Evolutionary conservation across 2,888 invertebrate genomes (phyloP).

Genomic region (Oscheius onirici): DNA sequence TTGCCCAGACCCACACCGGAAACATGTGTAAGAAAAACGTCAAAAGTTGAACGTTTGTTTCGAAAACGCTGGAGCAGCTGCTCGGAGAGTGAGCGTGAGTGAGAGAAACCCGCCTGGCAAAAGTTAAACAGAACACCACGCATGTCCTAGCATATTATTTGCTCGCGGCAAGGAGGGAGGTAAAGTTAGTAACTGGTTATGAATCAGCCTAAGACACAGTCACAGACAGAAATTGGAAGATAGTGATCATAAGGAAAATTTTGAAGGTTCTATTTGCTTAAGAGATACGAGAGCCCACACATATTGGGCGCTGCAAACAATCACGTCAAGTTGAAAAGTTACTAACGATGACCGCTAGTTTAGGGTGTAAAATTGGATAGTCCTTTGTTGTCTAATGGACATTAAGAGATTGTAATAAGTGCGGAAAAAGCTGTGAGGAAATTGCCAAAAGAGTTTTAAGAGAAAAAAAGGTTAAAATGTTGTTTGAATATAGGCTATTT

Average conservation of each 20-base stretch:
- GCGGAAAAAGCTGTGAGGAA: no score
- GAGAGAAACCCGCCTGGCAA: not conserved
- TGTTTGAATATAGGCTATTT: no score
- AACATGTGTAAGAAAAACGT: not conserved
- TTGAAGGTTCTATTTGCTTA: not conserved
- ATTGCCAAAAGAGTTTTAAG: no score
- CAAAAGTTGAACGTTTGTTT: not conserved
- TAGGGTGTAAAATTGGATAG: no score
- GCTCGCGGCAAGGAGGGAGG: not conserved
- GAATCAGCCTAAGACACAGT: not conserved
- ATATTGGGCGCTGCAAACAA: conserved; percentile 4
- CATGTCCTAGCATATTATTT: not conserved
- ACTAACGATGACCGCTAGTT: no score
- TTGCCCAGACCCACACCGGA: not conserved
- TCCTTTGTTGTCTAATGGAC: no score
- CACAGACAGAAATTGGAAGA: not conserved
- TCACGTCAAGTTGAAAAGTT: not conserved
- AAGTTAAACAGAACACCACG: conserved; percentile 11
- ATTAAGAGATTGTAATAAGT: no score
- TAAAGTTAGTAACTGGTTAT: not conserved
- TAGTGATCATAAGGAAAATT: not conserved
- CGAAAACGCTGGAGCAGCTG: not conserved
- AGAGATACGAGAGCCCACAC: conserved; percentile 11
- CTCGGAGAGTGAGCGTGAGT: not conserved
- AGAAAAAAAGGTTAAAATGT: no score